Evolutionary conservation across 2,888 invertebrate species (phyloP).

Genomic region (Yponomeuta evonymella): DNA sequence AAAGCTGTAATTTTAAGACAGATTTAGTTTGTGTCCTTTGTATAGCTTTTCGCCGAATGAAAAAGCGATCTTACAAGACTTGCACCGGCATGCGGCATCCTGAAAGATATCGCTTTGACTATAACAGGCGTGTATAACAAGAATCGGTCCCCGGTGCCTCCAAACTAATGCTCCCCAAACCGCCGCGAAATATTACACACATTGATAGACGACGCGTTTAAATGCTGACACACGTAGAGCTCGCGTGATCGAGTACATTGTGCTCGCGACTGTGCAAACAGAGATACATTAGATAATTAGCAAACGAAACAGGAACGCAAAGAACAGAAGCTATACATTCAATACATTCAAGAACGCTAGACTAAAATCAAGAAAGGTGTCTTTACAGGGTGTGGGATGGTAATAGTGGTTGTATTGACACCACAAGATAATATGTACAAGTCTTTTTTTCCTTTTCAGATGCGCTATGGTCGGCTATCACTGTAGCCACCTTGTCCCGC

Average conservation of each 20-base stretch:
- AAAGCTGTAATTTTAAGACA: too few species aligned
- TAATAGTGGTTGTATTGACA: too few species aligned
- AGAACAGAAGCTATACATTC: too few species aligned
- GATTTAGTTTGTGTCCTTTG: too few species aligned
- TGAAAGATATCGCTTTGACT: neutral
- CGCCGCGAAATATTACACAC: neutral
- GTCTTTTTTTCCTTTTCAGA: too few species aligned
- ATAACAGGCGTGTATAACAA: neutral
- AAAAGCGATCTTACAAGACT: neutral
- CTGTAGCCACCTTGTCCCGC: too few species aligned
- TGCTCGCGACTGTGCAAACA: neutral
- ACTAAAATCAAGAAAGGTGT: too few species aligned
- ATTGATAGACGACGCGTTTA: neutral
- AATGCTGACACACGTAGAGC: neutral
- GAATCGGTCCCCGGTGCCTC: neutral
- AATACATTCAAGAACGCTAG: too few species aligned
- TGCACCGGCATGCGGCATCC: too few species aligned
- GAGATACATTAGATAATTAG: constrained; percentile 1
- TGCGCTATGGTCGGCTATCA: too few species aligned
- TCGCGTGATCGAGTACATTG: neutral
- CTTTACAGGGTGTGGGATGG: too few species aligned
- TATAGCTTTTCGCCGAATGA: neutral
- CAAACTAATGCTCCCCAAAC: neutral
- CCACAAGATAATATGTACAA: too few species aligned
- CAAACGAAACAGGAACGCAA: neutral